phyloP scores from a whole-genome alignment of 2,113 vertebrate genomes.

The Hippocampus mohnikei region DNA sequence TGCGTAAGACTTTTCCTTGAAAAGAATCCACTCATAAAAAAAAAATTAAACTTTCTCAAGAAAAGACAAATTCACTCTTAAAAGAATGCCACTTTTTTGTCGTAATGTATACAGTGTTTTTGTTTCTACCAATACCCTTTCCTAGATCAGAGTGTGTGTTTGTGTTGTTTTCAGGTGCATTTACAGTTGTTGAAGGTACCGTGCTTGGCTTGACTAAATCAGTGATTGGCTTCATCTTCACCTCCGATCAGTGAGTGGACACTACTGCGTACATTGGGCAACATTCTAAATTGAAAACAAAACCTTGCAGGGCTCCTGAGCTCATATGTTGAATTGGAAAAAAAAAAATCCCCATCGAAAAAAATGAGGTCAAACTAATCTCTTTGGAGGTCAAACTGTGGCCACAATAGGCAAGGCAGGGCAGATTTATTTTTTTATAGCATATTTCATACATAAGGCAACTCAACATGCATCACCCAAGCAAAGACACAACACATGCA shows the following conservation, averaged over 20 bases:
- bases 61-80: not conserved
- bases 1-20: too few species aligned
- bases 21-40: too few species aligned
- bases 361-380: not conserved
- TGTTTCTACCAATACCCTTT: not conserved
- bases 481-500: too few species aligned
- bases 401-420: not conserved
- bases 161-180: slow-evolving; percentile 58
- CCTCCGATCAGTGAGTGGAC: slow-evolving; percentile 77
- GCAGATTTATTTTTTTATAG: too few species aligned
- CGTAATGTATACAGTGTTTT: not conserved
- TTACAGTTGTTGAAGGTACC: slow-evolving; percentile 69
- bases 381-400: not conserved
- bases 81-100: not conserved
- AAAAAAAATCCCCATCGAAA: not conserved
- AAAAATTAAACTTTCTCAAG: too few species aligned
- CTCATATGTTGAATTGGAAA: not conserved
- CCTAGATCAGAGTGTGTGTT: not conserved
- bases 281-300: not conserved
- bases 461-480: too few species aligned
- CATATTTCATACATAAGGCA: too few species aligned
- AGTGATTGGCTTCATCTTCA: slow-evolving; percentile 81
- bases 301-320: not conserved
- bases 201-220: slow-evolving; percentile 74
- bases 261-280: not conserved